Conservation (phyloP, 2,888 invertebrate genomes). For the Melanostoma mellinum region DNA sequence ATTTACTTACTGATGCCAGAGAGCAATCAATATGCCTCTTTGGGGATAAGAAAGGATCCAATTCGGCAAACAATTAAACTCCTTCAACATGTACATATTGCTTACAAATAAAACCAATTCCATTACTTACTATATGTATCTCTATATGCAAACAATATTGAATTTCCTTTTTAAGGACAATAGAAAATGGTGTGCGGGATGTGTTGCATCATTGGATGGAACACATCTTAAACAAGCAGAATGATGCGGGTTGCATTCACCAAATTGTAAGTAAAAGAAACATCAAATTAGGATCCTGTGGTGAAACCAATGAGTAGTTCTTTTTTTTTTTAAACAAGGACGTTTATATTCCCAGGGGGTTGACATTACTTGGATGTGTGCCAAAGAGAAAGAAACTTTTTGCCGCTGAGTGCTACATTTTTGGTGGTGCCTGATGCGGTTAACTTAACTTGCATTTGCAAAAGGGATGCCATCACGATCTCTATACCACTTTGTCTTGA, state of each 20-base stretch:
- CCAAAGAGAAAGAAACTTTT: slow-evolving; percentile 63
- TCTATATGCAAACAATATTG: slow-evolving; percentile 40
- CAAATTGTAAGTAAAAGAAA: slow-evolving; percentile 27
- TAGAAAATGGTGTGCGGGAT: slow-evolving; percentile 17
- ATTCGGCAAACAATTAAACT: slow-evolving; percentile 58
- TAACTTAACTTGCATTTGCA: slow-evolving; percentile 68
- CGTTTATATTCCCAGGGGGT: slow-evolving; percentile 66
- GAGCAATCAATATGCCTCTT: slow-evolving; percentile 42
- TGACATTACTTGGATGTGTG: slow-evolving; percentile 69
- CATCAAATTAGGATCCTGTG: slow-evolving; percentile 32
- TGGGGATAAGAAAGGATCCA: slow-evolving; percentile 24
- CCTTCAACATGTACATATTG: slow-evolving; percentile 23
- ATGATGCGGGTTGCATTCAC: slow-evolving; percentile 39
- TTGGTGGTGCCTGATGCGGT: slow-evolving; percentile 68
- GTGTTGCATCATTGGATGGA: slow-evolving; percentile 30
- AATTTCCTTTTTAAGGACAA: slow-evolving; percentile 35
- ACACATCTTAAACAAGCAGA: slow-evolving; percentile 57
- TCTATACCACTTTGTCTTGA: background rate
- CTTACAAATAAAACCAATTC: slow-evolving; percentile 20
- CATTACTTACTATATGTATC: slow-evolving; percentile 18
- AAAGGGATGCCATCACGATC: slow-evolving; percentile 12
- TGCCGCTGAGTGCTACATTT: slow-evolving; percentile 63
- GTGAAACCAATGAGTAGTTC: slow-evolving; percentile 40
- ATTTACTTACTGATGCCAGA: slow-evolving; percentile 48
- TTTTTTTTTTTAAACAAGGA: slow-evolving; percentile 50